Evolutionary conservation across 2,113 vertebrate species (phyloP), one percentile per base, ranked within the genome.

Genomic region (Murina feae): DNA sequence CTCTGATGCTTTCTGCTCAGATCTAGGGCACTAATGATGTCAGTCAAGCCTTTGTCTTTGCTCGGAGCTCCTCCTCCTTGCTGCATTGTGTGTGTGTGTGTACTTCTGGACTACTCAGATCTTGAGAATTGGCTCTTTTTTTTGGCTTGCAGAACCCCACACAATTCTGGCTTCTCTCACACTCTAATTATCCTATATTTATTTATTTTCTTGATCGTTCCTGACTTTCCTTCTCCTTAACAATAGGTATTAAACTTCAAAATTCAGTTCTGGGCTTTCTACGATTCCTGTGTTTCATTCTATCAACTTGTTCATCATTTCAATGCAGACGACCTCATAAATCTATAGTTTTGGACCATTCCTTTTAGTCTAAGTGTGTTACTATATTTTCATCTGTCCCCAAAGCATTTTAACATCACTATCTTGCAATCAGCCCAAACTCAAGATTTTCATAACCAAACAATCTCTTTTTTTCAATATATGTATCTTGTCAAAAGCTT

Each of bases 361-460:
- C 37, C 37, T 79, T 93, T 87, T 28, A 78, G 42, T 18, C 25
- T 35, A 65, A 78, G 25, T 58, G 44, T 9, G 63, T 37, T 80
- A 30, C 25, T 83, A 1, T 42, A 66, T 88, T 96, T 90, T 51
- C 51, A 80, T 28, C 35, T 71, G 6, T 86, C n/a, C 10, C 20
- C 51, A 65, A 21, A 89, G 58, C 30, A 68, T 66, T 76, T 78
- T 47, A 42, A 11, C 47, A 47, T 37, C 32, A 35, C 9, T 49
- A 35, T 75, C 51, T 93, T 85, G 18, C 28, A 60, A 37, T 85
- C 60, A 71, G 49, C 28, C 47, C 51, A 76, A 80, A 84, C 10
- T 68, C 76, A 90, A 72, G 35, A 89, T 74, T 92, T 89, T 90
- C 20, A 74, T 89, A 94, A 90, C 30, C 47, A 47, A 89, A 75